Conservation (phyloP, 2,797 vertebrate genomes). For the Gobio occitaniae region DNA sequence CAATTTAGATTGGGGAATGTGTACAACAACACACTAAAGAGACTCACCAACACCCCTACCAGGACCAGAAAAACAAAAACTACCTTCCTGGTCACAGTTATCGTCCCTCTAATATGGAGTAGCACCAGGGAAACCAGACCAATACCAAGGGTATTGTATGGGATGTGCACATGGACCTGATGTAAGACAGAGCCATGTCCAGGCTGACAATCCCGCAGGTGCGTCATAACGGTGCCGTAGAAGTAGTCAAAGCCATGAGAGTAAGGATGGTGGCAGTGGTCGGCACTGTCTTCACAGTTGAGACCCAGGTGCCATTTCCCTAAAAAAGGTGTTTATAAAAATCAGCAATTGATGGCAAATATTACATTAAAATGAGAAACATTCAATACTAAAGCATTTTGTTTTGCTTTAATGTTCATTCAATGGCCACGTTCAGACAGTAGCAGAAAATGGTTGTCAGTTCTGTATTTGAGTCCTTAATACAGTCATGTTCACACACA, state of each 20-base stretch:
- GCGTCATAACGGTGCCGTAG: constrained; percentile 85
- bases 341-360: background rate
- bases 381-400: too few species aligned
- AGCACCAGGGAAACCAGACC: constrained; percentile 64
- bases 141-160: constrained; percentile 50
- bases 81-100: constrained; percentile 59
- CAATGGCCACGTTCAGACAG: background rate
- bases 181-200: constrained; percentile 81
- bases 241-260: constrained; percentile 89
- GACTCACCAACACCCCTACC: background rate
- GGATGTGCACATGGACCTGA: constrained; percentile 51
- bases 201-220: constrained; percentile 86
- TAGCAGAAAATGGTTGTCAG: background rate
- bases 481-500: background rate
- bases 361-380: too few species aligned
- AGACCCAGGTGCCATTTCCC: constrained; percentile 94
- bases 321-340: constrained; percentile 53
- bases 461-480: background rate
- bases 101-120: constrained; percentile 64
- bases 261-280: constrained; percentile 91
- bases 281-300: constrained; percentile 79
- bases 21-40: constrained; percentile 68
- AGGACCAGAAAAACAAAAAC: constrained; percentile 48
- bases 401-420: background rate
- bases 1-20: constrained; percentile 84